These are phyloP conservation scores for Drosophila stalkeri DNA, from an alignment of 2,888 invertebrate genomes.

Conservation along the genomic window DNA sequence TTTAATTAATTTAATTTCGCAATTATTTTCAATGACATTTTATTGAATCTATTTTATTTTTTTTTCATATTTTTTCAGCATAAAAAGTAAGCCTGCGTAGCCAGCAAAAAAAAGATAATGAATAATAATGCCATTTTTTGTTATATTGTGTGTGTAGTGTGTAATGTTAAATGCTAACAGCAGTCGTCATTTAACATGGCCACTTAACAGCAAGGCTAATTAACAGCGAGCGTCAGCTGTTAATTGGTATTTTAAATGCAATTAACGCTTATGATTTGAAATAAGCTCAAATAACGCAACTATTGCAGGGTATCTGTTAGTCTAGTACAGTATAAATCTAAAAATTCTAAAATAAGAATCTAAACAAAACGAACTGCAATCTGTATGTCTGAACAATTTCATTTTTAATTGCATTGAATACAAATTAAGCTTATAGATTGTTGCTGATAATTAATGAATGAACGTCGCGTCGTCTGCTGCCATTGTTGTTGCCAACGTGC, in stretches of 20 bases:
- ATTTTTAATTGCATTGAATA: conserved; percentile 69
- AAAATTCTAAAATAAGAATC: conserved; percentile 28
- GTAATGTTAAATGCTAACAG: conserved; percentile 20
- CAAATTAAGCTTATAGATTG: conserved; percentile 64
- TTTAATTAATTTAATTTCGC: conserved; percentile 56
- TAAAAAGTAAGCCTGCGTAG: conserved; percentile 39
- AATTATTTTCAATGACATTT: conserved; percentile 67
- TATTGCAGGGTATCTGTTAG: neutral
- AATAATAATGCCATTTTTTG: conserved; percentile 6
- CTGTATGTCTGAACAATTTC: conserved; percentile 41
- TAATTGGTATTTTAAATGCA: conserved; percentile 18
- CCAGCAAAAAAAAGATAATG: conserved; percentile 4
- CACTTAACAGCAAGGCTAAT: conserved; percentile 40
- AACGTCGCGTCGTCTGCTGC: conserved; percentile 22
- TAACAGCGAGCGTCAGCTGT: conserved; percentile 46
- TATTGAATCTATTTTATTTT: conserved; percentile 44
- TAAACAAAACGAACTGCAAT: conserved; percentile 42
- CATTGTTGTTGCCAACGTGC: conserved; percentile 15
- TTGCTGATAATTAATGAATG: conserved; percentile 70
- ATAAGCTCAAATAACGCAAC: neutral
- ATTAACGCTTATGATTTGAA: neutral
- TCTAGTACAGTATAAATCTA: neutral
- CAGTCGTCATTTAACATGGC: conserved; percentile 21
- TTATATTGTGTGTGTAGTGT: too few species aligned
- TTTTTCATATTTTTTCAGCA: conserved; percentile 53